A percentile compares a stretch with the other conserved stretches of the same genome.
phyloP scores from a whole-genome alignment of 2,888 invertebrate species.

The Myopa tessellatipennis region DNA sequence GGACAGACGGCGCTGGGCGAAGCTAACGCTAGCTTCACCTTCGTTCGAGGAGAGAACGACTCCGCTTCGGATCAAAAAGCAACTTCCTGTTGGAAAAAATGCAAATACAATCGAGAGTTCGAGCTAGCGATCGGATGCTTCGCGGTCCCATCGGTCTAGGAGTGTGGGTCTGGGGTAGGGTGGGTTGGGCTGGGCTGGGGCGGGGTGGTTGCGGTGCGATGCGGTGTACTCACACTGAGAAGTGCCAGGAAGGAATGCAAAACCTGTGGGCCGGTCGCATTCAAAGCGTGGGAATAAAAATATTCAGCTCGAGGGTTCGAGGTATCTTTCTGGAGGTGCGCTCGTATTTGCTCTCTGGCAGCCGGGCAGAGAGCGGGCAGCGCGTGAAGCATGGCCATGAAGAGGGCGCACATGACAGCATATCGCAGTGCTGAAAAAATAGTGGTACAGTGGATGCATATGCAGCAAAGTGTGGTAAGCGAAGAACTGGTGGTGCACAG shows the following conservation, averaged over 20 bases:
- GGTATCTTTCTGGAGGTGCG: background rate
- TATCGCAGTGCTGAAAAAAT: background rate
- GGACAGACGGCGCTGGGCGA: background rate
- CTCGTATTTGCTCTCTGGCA: background rate
- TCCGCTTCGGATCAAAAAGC: background rate
- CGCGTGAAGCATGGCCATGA: background rate
- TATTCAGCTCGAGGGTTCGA: conserved; percentile 34
- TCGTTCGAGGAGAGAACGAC: background rate
- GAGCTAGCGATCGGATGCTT: background rate
- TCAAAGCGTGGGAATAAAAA: conserved; percentile 45
- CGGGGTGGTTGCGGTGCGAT: background rate
- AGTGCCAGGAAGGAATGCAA: conserved; percentile 40
- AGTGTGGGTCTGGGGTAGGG: background rate
- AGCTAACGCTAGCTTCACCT: too few relatives aligned
- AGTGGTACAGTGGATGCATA: background rate
- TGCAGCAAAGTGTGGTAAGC: too few relatives aligned
- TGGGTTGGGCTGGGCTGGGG: background rate
- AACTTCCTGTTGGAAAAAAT: conserved; percentile 1
- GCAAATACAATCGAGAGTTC: conserved; percentile 13
- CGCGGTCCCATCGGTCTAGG: background rate
- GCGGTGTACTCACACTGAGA: background rate
- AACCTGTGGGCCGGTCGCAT: conserved; percentile 33
- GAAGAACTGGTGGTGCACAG: too few relatives aligned
- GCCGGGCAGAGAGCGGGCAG: background rate
- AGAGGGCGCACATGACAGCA: background rate